phyloP scores from a whole-genome alignment of 1,140 invertebrate species.

The Panagrolaimus sp. region DNA sequence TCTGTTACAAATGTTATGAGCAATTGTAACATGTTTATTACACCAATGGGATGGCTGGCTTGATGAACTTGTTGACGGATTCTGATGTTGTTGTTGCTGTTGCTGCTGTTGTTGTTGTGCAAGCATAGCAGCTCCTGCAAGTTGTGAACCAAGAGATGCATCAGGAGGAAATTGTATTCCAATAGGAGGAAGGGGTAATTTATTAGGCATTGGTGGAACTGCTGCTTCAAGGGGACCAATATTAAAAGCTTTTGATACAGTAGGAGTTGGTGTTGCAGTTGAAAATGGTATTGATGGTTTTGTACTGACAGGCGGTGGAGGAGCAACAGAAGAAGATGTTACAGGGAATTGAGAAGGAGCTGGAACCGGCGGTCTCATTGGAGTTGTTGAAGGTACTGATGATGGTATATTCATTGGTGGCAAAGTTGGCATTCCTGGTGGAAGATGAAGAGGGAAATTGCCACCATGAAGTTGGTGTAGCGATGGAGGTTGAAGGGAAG shows the following conservation, averaged over 20 bases:
- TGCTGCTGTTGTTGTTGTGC: slow-evolving; percentile 4
- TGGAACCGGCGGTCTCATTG: too few relatives aligned
- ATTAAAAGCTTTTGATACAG: slow-evolving; percentile 10
- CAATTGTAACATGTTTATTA: background rate
- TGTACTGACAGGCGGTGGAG: background rate
- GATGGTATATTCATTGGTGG: too few relatives aligned
- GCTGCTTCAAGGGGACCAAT: background rate
- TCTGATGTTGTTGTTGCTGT: background rate
- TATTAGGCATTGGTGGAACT: background rate
- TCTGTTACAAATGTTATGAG: background rate
- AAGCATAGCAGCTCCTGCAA: slow-evolving; percentile 18
- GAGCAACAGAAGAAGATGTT: too few relatives aligned
- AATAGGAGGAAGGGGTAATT: slow-evolving; percentile 13
- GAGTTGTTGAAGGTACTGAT: too few relatives aligned
- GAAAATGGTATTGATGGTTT: background rate
- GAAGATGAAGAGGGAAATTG: too few relatives aligned
- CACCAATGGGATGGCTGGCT: background rate
- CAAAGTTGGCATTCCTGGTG: too few relatives aligned
- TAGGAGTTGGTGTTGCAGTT: slow-evolving; percentile 1
- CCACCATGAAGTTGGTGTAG: too few relatives aligned
- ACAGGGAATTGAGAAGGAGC: too few relatives aligned
- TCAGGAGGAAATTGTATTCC: slow-evolving; percentile 22
- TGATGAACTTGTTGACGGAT: background rate
- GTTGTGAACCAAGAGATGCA: slow-evolving; percentile 17
- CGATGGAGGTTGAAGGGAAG: too few relatives aligned